Base-by-base conservation (phyloP, 2,113 vertebrate genomes). In the Porphyrio hochstetteri region DNA sequence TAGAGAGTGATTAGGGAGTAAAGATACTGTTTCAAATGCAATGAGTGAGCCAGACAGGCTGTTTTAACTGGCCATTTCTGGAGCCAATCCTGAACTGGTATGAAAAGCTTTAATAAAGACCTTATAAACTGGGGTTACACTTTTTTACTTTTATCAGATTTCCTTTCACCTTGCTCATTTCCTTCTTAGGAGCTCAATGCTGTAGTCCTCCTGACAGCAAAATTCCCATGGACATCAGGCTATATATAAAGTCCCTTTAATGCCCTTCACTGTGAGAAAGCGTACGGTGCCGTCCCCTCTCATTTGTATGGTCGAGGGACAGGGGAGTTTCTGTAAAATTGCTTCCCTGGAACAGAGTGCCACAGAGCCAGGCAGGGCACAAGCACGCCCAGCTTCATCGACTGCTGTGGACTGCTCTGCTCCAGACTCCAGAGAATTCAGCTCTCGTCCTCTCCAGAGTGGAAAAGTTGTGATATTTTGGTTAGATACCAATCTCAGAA, bases 31-130 rank as follows among this genome's bases (percentile, higher is more conserved):
- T 95, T 95, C 87, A 88, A 77, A 89, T 70, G 81, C 0, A 7
- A 80, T 67, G 86, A 93, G 86, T 96, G 88, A 96, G 86, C 48
- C 93, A 91, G 90, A 78, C 74, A 95, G 70, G 68, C 67, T 95
- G 89, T 93, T 94, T 92, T 44, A 90, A 81, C 44, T 53, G 71
- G 50, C 21, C 55, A 1, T 76, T 88, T 89, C 72, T 94, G 67
- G 50, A 82, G 42, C 59, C 78, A 82, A 4, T 80, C 94, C 56
- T 84, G 52, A 93, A 71, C 25, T 27, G 33, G 44, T 88, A 48
- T 77, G 53, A 78, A 95, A 95, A 89, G 33, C 31, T 23, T 48
- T 89, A 76, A 85, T 46, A 93, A 92, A 93, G 67, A 57, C 36
- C 6, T 80, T 84, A 71, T 59, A 42, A 95, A 91, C 82, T 9